Evolutionary conservation across 2,113 vertebrate genomes (phyloP).

Genomic region (Microtus montanus): DNA sequence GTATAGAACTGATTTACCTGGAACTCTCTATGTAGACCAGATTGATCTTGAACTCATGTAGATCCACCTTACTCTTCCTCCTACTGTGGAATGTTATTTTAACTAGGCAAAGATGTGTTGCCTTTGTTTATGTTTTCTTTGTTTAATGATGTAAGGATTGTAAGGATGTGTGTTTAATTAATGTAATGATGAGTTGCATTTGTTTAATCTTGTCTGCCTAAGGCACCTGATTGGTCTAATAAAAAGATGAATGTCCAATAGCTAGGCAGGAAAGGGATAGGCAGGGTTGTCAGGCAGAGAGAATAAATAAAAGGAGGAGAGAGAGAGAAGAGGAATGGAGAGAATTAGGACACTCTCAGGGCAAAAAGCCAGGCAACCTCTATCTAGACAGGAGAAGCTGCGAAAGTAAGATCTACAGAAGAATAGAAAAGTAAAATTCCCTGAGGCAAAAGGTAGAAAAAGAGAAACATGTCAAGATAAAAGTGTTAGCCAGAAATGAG

Average conservation of each 20-base stretch:
- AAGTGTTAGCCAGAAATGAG: background rate
- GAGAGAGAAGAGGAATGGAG: background rate
- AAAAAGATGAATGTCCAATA: background rate
- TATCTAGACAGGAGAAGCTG: background rate
- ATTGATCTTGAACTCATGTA: background rate
- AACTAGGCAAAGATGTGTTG: background rate
- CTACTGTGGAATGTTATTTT: background rate
- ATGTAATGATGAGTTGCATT: background rate
- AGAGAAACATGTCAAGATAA: background rate
- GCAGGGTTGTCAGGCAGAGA: background rate
- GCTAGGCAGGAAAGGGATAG: background rate
- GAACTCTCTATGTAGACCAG: background rate
- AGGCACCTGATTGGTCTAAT: background rate
- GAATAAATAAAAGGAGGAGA: background rate
- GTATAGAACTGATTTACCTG: background rate
- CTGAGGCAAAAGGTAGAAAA: background rate
- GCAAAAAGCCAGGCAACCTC: background rate
- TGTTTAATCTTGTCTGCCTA: background rate
- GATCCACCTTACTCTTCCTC: background rate
- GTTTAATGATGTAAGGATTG: background rate
- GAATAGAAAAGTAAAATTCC: background rate
- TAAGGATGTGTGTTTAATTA: background rate
- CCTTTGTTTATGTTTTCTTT: background rate
- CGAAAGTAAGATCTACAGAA: background rate
- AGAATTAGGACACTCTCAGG: background rate